phyloP scores from a whole-genome alignment of 2,113 vertebrate species.

The Gasterosteus nipponicus region DNA sequence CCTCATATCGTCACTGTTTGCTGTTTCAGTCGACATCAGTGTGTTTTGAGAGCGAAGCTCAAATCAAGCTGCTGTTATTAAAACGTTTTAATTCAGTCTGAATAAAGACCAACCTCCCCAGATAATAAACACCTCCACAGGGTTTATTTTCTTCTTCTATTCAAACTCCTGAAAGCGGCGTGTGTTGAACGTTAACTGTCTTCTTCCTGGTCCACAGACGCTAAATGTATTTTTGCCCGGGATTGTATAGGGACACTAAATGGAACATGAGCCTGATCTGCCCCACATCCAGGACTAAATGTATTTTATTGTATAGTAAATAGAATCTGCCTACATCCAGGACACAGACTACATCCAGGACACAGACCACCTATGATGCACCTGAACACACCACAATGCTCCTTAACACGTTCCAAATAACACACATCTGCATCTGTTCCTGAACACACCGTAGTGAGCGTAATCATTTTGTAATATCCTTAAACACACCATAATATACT shows the following conservation, averaged over 20 bases:
- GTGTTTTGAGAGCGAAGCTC: constrained; percentile 27
- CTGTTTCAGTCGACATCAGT: constrained; percentile 43
- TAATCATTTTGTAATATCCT: not conserved
- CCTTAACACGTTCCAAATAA: not conserved
- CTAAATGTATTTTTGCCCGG: too few relatives aligned
- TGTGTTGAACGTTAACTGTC: constrained; percentile 35
- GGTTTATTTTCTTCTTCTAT: constrained; percentile 59
- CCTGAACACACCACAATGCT: constrained; percentile 23
- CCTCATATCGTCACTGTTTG: constrained; percentile 40
- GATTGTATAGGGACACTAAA: too few relatives aligned
- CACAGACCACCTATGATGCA: not conserved
- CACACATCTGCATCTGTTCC: not conserved
- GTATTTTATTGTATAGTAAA: too few relatives aligned
- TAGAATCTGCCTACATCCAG: too few relatives aligned
- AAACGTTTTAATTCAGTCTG: constrained; percentile 46
- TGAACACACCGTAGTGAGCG: not conserved
- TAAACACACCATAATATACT: not conserved
- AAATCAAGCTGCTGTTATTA: constrained; percentile 29
- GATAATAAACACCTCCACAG: constrained; percentile 56
- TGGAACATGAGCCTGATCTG: too few relatives aligned
- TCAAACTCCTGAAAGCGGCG: constrained; percentile 30
- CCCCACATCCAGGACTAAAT: too few relatives aligned
- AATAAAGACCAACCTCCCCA: not conserved
- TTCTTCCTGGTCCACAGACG: too few relatives aligned
- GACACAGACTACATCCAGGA: too few relatives aligned